Base-by-base conservation (phyloP, 1,140 invertebrate species). In the Lepidostoma basale region DNA sequence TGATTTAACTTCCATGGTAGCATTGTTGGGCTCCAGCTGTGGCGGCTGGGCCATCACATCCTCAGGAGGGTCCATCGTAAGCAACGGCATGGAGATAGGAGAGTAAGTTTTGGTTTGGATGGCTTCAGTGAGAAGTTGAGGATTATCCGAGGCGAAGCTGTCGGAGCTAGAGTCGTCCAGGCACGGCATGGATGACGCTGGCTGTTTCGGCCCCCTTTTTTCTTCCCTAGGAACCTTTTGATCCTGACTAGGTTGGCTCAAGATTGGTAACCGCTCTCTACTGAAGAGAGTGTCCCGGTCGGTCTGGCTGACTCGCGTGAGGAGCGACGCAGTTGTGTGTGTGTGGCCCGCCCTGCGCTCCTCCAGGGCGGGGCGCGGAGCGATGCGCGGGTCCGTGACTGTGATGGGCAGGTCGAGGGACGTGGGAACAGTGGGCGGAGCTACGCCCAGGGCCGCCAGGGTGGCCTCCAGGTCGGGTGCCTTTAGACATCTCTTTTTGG, bases 321-420 rank as follows among this genome's bases (percentile, higher is more conserved):
- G 40, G 0, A 44, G 9, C 14, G 58, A 40, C 3, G 36, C 23
- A 3, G 40, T 62, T n/a, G 39, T 62, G 25, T 45, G 36, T 6
- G 39, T 62, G 33, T 36, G 22, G 39, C 26, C 58, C 20, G 23
- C n/a, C n/a, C 14, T 23, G 58, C 33, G n/a, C 14, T 45, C 39
- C n/a, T 62, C 52, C 3, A 56, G 47, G 18, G 56, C 8, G 3
- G 49, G 49, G 12, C 25, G 28, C 2, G 83, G 80, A 0, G 88
- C 86, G 67, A 90, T 88, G 22, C 80, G 83, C 6, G 88, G 87
- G 78, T 91, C 88, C 0, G 87, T 88, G 0, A 90, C 87, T 0
- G 88, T 88, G 4, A 91, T 87, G 10, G 89, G 88, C 54, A 90
- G 73, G 73, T 90, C 88, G 0, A 91, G 75, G 1, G 88, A 88